These are phyloP conservation scores for Cecidostiba fungosa DNA, from an alignment of 2,888 invertebrate species.

Conservation along the genomic window DNA sequence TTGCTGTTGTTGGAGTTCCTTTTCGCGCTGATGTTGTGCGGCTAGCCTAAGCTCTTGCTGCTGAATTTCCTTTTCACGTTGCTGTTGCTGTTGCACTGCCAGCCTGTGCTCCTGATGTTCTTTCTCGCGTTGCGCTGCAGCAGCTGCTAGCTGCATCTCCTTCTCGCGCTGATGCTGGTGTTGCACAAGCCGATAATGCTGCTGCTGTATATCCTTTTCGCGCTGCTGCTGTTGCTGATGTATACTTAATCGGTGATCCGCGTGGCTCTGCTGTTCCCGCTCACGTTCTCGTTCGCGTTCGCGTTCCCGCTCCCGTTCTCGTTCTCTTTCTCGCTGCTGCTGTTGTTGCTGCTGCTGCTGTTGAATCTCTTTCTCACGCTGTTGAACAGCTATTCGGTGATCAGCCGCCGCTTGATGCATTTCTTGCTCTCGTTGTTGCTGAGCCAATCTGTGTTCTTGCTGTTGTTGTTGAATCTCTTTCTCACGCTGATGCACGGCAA, in stretches of 20 bases:
- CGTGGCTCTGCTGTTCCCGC: conserved; percentile 73
- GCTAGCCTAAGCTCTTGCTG: conserved; percentile 72
- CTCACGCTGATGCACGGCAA: conserved; percentile 72
- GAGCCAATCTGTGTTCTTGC: conserved; percentile 70
- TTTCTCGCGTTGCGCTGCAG: conserved; percentile 74
- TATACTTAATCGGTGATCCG: conserved; percentile 74
- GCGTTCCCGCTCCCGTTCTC: conserved; percentile 70
- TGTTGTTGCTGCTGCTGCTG: conserved; percentile 73
- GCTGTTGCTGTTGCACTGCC: conserved; percentile 70
- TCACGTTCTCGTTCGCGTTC: conserved; percentile 63
- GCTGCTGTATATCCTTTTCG: conserved; percentile 74
- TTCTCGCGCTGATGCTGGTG: conserved; percentile 75
- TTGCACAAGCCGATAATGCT: conserved; percentile 64
- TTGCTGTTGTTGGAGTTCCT: conserved; percentile 74
- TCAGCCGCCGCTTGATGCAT: conserved; percentile 75
- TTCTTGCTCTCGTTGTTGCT: conserved; percentile 75
- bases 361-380: conserved; percentile 76
- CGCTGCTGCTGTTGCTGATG: conserved; percentile 70
- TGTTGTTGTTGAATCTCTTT: conserved; percentile 77
- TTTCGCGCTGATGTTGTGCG: conserved; percentile 72
- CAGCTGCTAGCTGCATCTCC: conserved; percentile 78
- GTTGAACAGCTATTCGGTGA: conserved; percentile 69
- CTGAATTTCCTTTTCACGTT: conserved; percentile 76
- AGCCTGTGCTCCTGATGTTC: conserved; percentile 76
- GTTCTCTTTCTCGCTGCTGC: conserved; percentile 70